Percentiles rank a stretch among this genome's conserved stretches.
These are phyloP conservation scores for Ooceraea biroi DNA, from an alignment of 1,140 invertebrate species.

Conservation along the genomic window DNA sequence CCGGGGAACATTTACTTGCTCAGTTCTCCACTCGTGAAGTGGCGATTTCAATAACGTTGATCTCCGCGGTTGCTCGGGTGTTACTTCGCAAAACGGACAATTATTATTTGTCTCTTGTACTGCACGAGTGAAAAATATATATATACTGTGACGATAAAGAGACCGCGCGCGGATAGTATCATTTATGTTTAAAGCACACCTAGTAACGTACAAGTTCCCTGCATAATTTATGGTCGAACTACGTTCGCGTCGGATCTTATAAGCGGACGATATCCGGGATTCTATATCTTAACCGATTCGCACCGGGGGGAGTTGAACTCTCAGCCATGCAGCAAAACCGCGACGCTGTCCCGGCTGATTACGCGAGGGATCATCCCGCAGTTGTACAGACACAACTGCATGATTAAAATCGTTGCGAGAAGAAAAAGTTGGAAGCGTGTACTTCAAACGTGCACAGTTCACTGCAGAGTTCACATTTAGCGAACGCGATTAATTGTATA, in stretches of 20 bases:
- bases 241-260: conserved; percentile 26
- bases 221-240: conserved; percentile 47
- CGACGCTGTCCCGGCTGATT: conserved; percentile 43
- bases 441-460: background rate
- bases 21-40: background rate
- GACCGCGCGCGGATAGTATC: background rate
- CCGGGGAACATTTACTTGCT: conserved; percentile 51
- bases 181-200: conserved; percentile 10
- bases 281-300: conserved; percentile 50
- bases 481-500: no score
- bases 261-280: conserved; percentile 35
- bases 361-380: conserved; percentile 22
- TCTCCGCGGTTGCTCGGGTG: background rate
- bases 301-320: conserved; percentile 51
- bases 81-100: background rate
- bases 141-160: background rate
- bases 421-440: no score
- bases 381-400: conserved; percentile 8
- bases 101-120: background rate
- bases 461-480: background rate
- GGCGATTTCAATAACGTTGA: background rate
- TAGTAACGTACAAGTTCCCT: conserved; percentile 10
- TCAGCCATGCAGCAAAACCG: conserved; percentile 29
- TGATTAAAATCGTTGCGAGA: background rate
- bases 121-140: background rate